A percentile compares a stretch with the other conserved stretches of the same genome.
Conservation (phyloP, 2,113 vertebrate species). For the Pogona vitticeps region DNA sequence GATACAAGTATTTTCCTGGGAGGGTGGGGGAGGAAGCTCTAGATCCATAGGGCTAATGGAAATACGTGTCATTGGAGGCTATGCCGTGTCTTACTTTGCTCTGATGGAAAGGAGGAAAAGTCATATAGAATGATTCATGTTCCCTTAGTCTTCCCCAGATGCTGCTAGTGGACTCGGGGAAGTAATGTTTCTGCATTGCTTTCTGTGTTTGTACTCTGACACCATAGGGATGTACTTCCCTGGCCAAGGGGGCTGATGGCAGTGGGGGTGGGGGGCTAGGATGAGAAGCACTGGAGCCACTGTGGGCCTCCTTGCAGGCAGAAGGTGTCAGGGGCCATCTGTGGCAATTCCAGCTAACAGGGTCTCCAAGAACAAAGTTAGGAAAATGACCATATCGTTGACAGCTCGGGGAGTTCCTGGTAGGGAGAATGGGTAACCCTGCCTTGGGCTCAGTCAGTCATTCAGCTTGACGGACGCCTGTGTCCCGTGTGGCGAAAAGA, state of each 20-base stretch:
- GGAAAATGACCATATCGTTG: not conserved
- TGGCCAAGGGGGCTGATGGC: not conserved
- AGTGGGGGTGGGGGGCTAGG: not conserved
- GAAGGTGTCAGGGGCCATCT: not conserved
- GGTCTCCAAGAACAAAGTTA: not conserved
- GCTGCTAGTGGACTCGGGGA: not conserved
- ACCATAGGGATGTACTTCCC: not conserved
- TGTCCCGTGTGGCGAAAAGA: no score
- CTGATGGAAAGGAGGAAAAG: not conserved
- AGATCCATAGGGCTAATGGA: no score
- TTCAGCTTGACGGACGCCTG: no score
- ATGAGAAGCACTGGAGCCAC: not conserved
- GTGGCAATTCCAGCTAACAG: not conserved
- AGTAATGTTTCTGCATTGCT: not conserved
- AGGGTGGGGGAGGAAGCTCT: no score
- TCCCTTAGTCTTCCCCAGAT: not conserved
- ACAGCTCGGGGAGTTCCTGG: not conserved
- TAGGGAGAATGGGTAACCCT: no score
- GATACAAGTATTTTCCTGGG: no score
- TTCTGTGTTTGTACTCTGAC: not conserved
- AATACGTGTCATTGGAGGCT: not conserved
- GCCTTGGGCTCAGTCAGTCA: no score
- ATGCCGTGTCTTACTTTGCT: not conserved
- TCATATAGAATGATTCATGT: not conserved
- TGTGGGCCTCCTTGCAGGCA: no score